phyloP scores from a whole-genome alignment of 2,888 invertebrate genomes.

The Melangyna quadrimaculata region DNA sequence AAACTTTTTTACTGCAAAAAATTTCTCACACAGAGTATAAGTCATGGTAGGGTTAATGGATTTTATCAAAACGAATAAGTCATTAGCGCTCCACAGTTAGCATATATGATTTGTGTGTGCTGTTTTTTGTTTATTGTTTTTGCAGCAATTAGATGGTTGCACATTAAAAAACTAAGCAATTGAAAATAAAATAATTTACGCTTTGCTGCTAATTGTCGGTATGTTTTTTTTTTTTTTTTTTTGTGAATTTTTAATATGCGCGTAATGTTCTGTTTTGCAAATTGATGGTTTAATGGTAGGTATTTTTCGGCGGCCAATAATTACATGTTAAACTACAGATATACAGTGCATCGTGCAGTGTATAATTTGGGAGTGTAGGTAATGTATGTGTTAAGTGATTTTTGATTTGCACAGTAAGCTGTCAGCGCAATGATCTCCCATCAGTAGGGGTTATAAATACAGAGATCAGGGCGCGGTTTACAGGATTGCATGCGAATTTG shows the following conservation, averaged over 20 bases:
- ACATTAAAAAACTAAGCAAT: conserved; percentile 28
- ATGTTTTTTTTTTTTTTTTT: not conserved
- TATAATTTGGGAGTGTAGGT: not conserved
- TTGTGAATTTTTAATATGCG: conserved; percentile 23
- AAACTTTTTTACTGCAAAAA: not conserved
- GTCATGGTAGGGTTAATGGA: conserved; percentile 43
- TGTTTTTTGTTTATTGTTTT: not conserved
- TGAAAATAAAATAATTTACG: conserved; percentile 48
- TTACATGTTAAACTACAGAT: conserved; percentile 7
- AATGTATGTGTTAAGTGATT: conserved; percentile 37
- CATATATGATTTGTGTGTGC: conserved; percentile 15
- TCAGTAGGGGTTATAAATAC: not conserved
- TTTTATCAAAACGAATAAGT: conserved; percentile 49
- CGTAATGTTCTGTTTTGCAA: conserved; percentile 27
- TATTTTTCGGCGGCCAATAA: conserved; percentile 36
- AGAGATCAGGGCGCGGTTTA: not conserved
- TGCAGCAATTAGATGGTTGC: conserved; percentile 34
- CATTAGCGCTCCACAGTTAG: conserved; percentile 13
- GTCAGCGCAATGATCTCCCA: not conserved
- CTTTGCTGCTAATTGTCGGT: conserved; percentile 44
- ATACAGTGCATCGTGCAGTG: not conserved
- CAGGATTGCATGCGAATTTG: not conserved
- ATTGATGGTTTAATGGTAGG: conserved; percentile 40
- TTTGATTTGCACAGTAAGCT: not conserved
- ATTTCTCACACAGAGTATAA: conserved; percentile 10